Base-by-base conservation (phyloP, 2,888 invertebrate genomes). In the Pandemis cinnamomeana region DNA sequence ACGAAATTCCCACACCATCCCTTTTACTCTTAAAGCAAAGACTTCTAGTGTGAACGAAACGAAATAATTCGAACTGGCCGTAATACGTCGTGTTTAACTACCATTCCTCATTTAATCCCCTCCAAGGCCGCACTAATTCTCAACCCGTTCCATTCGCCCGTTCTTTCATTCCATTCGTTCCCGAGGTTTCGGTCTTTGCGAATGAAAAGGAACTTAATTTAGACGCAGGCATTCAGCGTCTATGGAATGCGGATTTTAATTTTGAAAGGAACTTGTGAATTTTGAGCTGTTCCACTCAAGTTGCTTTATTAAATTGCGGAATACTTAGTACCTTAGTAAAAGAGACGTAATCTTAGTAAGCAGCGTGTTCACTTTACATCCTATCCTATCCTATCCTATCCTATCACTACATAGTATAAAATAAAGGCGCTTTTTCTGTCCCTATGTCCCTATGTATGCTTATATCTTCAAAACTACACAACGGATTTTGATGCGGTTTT, bases 61-160 rank as follows among this genome's bases (percentile, higher is more conserved):
- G 7, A 20, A 20, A 20, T 20, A 20, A 20, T 15, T 6, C 44
- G 5, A 42, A 10, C 5, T 44, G 27, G 15, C 0, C 15, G 4
- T 41, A 48, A 7, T 48, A 27, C 48, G 48, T 27, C n/a, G 5
- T 69, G 70, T 70, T 72, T 72, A 71, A 72, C 72, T 67, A 72
- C 75, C 69, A 64, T 42, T 69, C 66, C 69, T 71, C 70, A 63
- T 72, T 72, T 70, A 76, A 76, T 72, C 70, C 63, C 58, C 20
- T 61, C 61, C 67, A 72, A 70, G 75, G 55, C 61, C 61, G 72
- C 62, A 63, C 62, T 72, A 76, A 72, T 76, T 71, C 71, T 62
- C 68, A 46, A 63, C 69, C 69, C 69, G 20, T 68, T 66, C 69
- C 72, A 72, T 75, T 75, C 75, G 69, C n/a, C 51, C 75, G 71